Conservation (phyloP, 2,113 vertebrate genomes). For the Sakesphorus luctuosus region DNA sequence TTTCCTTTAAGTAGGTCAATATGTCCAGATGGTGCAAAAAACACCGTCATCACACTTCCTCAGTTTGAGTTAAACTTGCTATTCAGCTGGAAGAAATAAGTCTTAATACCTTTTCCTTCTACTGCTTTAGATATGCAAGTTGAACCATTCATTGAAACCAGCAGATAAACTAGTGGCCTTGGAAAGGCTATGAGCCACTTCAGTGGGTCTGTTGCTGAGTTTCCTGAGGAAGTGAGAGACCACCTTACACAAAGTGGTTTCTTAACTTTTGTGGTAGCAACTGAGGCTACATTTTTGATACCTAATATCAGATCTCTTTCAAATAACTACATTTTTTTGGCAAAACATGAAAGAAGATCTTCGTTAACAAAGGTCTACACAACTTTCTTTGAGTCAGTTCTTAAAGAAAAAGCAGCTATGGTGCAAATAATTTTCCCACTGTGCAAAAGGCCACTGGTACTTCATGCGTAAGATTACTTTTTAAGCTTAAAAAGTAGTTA, state of each 20-base stretch:
- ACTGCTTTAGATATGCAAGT: not conserved
- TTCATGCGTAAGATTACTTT: not conserved
- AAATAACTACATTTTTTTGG: not conserved
- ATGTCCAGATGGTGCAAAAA: not conserved
- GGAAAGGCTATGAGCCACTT: not conserved
- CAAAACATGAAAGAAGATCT: not conserved
- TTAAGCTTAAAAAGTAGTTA: not conserved
- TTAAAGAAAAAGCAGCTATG: not conserved
- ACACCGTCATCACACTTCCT: not conserved
- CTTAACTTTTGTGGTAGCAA: not conserved
- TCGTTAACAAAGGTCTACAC: not conserved
- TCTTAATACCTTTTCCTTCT: not conserved
- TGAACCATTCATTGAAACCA: not conserved
- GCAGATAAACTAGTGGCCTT: not conserved
- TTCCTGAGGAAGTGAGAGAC: not conserved
- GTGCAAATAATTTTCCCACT: not conserved
- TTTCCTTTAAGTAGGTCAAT: not conserved
- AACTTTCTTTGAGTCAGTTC: not conserved
- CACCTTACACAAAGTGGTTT: not conserved
- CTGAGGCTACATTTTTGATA: not conserved
- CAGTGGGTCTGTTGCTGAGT: accelerated
- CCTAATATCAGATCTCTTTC: not conserved
- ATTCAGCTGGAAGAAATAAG: not conserved
- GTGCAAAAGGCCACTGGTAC: not conserved
- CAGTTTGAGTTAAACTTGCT: not conserved